These are phyloP conservation scores for Bombus ignitus DNA, from an alignment of 1,140 invertebrate species.

Conservation along the genomic window DNA sequence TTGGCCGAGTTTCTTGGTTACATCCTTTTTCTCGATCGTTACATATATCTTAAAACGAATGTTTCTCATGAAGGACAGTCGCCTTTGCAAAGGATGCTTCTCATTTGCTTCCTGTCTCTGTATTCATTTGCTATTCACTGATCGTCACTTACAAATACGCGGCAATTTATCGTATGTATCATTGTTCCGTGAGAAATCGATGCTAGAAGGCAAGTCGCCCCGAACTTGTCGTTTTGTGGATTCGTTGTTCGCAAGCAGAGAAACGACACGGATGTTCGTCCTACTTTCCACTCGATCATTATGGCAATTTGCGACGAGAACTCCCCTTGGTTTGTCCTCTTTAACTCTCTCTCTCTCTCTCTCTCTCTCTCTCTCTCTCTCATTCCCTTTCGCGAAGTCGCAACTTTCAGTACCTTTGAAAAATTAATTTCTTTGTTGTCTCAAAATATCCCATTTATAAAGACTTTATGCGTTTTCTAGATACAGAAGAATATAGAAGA, in stretches of 20 bases:
- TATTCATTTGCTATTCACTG: background rate
- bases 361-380: no score
- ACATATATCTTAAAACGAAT: background rate
- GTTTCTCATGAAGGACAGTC: background rate
- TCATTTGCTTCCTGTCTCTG: background rate
- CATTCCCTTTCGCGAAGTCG: no score
- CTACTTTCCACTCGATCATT: constrained; percentile 13
- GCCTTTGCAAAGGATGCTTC: background rate
- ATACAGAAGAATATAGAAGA: no score
- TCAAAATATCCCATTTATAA: no score
- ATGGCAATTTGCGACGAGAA: background rate
- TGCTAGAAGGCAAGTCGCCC: background rate
- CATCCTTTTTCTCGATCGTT: background rate
- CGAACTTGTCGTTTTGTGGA: background rate
- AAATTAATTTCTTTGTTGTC: no score
- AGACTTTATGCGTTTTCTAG: no score
- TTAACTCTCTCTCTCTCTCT: background rate
- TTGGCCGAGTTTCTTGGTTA: background rate
- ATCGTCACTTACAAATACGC: background rate
- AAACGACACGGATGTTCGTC: background rate
- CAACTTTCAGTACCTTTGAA: no score
- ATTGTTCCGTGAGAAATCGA: background rate
- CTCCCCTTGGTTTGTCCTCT: background rate
- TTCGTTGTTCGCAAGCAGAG: background rate
- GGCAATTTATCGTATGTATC: background rate